Percentiles rank a stretch among this genome's conserved stretches.
These are phyloP conservation scores for Troides helena DNA, from an alignment of 2,888 invertebrate genomes.

Conservation along the genomic window DNA sequence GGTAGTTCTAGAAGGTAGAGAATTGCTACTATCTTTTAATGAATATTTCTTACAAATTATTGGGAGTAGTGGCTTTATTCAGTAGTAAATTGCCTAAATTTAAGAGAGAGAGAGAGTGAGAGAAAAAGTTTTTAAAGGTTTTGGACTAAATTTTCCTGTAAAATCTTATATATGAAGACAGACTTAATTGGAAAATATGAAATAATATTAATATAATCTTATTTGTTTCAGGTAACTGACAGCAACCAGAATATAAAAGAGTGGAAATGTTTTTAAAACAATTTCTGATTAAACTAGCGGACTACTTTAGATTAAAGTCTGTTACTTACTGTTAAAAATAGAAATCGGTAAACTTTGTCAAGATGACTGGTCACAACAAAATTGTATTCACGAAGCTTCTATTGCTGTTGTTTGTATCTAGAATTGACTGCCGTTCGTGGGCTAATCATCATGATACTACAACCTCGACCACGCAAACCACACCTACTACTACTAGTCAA, in stretches of 20 bases:
- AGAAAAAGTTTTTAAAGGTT: too few species aligned
- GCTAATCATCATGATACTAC: constrained; percentile 77
- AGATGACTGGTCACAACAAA: constrained; percentile 66
- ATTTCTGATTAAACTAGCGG: constrained; percentile 66
- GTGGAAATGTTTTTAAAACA: constrained; percentile 74
- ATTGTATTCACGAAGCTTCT: constrained; percentile 70
- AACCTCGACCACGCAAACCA: constrained; percentile 73
- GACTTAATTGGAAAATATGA: too few species aligned
- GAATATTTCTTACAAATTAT: too few species aligned
- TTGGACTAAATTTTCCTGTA: too few species aligned
- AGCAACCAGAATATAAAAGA: constrained; percentile 33
- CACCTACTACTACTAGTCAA: constrained; percentile 71
- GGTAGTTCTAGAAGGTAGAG: too few species aligned
- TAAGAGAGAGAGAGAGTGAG: too few species aligned
- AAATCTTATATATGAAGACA: too few species aligned
- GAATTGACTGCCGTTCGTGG: constrained; percentile 69
- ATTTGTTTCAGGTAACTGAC: constrained; percentile 59
- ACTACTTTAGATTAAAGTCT: constrained; percentile 65
- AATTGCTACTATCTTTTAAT: too few species aligned
- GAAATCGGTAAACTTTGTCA: constrained; percentile 36
- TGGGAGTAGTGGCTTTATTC: too few species aligned
- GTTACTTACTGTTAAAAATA: constrained; percentile 53
- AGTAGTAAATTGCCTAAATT: too few species aligned
- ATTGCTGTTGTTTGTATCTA: constrained; percentile 57
- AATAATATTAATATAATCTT: constrained; percentile 30